A percentile compares a stretch with the other conserved stretches of the same genome.
phyloP scores from a whole-genome alignment of 2,888 invertebrate genomes.

The Sinodicranocentrus sp. region DNA sequence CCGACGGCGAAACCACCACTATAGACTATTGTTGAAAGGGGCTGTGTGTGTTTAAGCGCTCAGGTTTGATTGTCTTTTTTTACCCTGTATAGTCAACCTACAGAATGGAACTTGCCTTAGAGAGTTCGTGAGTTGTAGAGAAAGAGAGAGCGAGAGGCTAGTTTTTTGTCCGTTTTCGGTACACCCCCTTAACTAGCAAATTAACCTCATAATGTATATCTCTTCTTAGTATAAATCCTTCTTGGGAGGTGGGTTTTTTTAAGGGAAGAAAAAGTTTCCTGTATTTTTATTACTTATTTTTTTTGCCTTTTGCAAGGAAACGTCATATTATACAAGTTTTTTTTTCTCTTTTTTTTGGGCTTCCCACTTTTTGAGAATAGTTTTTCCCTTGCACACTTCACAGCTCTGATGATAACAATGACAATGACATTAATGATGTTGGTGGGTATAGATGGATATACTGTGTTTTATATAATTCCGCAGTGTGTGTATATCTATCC shows the following conservation, averaged over 20 bases:
- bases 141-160: too few relatives aligned
- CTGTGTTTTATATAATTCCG: not conserved
- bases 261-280: conserved; percentile 27
- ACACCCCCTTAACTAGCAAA: too few relatives aligned
- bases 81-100: too few relatives aligned
- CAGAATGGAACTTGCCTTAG: too few relatives aligned
- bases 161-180: too few relatives aligned
- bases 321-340: conserved; percentile 20
- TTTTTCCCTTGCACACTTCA: conserved; percentile 43
- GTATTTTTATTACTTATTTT: conserved; percentile 27
- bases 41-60: not conserved
- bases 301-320: not conserved
- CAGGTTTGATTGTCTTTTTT: not conserved
- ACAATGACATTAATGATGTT: conserved; percentile 57
- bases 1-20: too few relatives aligned
- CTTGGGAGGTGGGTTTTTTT: conserved; percentile 14
- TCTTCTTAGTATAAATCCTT: conserved; percentile 19
- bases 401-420: conserved; percentile 54
- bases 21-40: not conserved
- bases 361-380: not conserved
- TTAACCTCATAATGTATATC: conserved; percentile 40
- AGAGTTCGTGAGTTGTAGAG: too few relatives aligned
- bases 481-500: too few relatives aligned
- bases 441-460: conserved; percentile 3
- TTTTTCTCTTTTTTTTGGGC: conserved; percentile 4